These are phyloP conservation scores for Dicentrarchus labrax DNA, from an alignment of 2,113 vertebrate species.

Conservation along the genomic window DNA sequence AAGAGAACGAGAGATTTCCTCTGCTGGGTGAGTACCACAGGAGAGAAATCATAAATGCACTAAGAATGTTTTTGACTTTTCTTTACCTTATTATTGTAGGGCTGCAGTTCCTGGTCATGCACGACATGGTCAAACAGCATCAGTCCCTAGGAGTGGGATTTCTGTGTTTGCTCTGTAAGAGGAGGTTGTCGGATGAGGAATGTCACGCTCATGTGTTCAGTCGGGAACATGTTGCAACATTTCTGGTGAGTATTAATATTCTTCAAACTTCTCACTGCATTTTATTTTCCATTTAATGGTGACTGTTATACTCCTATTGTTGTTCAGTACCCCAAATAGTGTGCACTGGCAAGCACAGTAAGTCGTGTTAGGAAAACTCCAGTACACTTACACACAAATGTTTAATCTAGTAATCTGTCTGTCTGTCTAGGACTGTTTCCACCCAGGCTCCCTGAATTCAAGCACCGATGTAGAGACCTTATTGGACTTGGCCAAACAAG, in stretches of 20 bases:
- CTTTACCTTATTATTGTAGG: slow-evolving; percentile 47
- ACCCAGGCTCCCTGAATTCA: not conserved
- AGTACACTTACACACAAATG: too few relatives aligned
- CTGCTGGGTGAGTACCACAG: slow-evolving; percentile 66
- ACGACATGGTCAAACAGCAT: accelerated
- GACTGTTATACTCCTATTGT: too few relatives aligned
- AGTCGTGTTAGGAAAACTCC: too few relatives aligned
- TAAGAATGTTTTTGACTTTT: not conserved
- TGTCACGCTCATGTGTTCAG: slow-evolving; percentile 62
- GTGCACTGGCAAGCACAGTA: not conserved
- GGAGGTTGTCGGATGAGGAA: slow-evolving; percentile 9
- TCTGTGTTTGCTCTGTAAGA: slow-evolving; percentile 71
- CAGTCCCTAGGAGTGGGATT: not conserved
- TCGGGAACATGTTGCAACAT: slow-evolving; percentile 41
- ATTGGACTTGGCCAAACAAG: slow-evolving; percentile 76
- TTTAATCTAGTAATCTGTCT: too few relatives aligned
- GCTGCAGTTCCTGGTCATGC: slow-evolving; percentile 53
- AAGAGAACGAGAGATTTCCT: slow-evolving; percentile 57
- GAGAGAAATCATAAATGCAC: not conserved
- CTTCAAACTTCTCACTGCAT: not conserved
- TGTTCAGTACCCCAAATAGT: not conserved
- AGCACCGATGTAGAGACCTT: not conserved
- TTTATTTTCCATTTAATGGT: not conserved
- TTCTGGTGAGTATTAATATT: slow-evolving; percentile 53
- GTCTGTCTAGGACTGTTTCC: not conserved